Conservation (phyloP, 1,140 invertebrate species). For the Achroia grisella region DNA sequence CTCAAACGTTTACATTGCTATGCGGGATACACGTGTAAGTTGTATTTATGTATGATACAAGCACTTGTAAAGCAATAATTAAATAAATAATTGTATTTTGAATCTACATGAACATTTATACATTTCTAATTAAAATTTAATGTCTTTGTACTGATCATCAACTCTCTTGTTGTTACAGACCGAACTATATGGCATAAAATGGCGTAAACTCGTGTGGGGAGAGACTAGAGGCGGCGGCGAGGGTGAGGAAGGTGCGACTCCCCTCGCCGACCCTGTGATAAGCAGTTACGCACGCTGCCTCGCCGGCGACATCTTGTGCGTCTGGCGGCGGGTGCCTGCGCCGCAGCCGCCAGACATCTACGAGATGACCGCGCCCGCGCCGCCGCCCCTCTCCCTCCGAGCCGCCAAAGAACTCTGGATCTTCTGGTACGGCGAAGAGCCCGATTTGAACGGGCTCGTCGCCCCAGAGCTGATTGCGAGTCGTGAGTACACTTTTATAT, state of each 20-base stretch:
- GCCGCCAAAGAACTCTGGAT: slow-evolving; percentile 97
- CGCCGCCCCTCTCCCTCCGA: slow-evolving; percentile 82
- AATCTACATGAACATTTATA: too few species aligned
- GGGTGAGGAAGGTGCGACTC: slow-evolving; percentile 75
- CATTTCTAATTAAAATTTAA: too few species aligned
- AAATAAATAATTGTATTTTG: too few species aligned
- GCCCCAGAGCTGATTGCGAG: slow-evolving; percentile 84
- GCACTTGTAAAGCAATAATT: too few species aligned
- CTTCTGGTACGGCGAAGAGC: slow-evolving; percentile 99
- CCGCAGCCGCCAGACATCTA: slow-evolving; percentile 75
- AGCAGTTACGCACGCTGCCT: slow-evolving; percentile 95
- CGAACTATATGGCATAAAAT: slow-evolving; percentile 99
- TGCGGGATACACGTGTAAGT: too few species aligned
- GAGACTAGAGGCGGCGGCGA: slow-evolving; percentile 77
- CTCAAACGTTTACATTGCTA: too few species aligned
- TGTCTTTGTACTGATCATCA: not conserved
- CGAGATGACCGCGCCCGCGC: slow-evolving; percentile 74
- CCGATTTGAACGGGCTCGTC: slow-evolving; percentile 88
- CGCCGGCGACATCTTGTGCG: slow-evolving; percentile 94
- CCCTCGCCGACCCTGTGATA: slow-evolving; percentile 94
- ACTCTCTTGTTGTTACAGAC: slow-evolving; percentile 80
- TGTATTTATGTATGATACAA: too few species aligned
- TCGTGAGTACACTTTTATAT: slow-evolving; percentile 77
- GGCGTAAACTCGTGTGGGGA: slow-evolving; percentile 93
- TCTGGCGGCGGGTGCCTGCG: slow-evolving; percentile 91